These are phyloP conservation scores for Aplysia californica DNA, from an alignment of 1,140 invertebrate species.

Conservation along the genomic window DNA sequence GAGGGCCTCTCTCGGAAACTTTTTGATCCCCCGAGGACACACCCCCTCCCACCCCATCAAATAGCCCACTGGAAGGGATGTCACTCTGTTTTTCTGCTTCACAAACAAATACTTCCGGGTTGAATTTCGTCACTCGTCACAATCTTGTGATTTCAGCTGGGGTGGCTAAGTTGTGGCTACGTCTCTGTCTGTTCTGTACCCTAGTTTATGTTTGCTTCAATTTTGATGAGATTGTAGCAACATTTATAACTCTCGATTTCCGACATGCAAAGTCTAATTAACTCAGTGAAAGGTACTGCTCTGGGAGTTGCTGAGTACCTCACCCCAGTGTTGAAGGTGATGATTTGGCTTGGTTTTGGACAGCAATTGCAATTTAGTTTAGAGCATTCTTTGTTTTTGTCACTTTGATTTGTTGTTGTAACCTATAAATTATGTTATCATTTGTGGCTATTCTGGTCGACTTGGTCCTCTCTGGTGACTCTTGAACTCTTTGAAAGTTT, in stretches of 20 bases:
- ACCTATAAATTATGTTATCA: too few species aligned
- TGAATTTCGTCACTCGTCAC: slow-evolving; percentile 18
- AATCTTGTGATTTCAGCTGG: slow-evolving; percentile 1
- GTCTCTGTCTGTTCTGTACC: background rate
- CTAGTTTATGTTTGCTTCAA: background rate
- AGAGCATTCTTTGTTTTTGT: too few species aligned
- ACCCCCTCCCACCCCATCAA: too few species aligned
- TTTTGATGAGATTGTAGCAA: background rate
- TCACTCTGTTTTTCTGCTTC: background rate
- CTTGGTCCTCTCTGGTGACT: too few species aligned
- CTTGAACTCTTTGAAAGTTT: too few species aligned
- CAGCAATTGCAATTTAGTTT: too few species aligned
- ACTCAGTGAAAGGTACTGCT: slow-evolving; percentile 93
- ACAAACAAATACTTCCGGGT: slow-evolving; percentile 6
- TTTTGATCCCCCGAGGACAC: too few species aligned
- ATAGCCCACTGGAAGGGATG: too few species aligned
- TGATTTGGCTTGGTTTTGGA: too few species aligned
- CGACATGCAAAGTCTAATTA: slow-evolving; percentile 93
- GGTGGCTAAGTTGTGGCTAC: background rate
- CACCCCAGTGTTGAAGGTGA: slow-evolving; percentile 94
- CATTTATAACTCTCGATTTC: background rate
- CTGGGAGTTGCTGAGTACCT: slow-evolving; percentile 95
- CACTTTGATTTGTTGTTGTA: too few species aligned
- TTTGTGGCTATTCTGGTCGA: too few species aligned
- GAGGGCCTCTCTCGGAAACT: too few species aligned